phyloP scores from a whole-genome alignment of 2,888 invertebrate species.

The Caenorhabditis imperialis region DNA sequence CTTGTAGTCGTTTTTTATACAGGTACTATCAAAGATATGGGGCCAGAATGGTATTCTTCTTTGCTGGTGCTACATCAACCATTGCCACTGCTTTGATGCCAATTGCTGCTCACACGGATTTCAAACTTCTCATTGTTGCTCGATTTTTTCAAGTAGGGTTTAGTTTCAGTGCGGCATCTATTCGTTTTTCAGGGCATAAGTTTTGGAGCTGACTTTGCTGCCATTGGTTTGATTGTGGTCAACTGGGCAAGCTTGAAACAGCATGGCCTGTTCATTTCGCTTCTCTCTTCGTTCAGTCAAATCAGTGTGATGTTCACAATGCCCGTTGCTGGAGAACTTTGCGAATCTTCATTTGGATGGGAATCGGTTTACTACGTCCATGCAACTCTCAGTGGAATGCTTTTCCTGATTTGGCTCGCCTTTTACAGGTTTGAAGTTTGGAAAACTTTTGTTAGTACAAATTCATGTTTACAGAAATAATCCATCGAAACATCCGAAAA shows the following conservation, averaged over 20 bases:
- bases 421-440: constrained; percentile 56
- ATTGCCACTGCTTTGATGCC: constrained; percentile 70
- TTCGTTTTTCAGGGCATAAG: constrained; percentile 63
- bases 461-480: constrained; percentile 54
- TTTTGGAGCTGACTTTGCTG: constrained; percentile 75
- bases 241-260: constrained; percentile 73
- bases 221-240: constrained; percentile 72
- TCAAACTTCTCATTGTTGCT: constrained; percentile 59
- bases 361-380: constrained; percentile 67
- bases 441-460: neutral
- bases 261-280: constrained; percentile 73
- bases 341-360: constrained; percentile 68
- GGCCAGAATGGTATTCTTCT: constrained; percentile 69
- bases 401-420: constrained; percentile 61
- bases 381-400: constrained; percentile 55
- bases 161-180: neutral
- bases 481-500: constrained; percentile 63
- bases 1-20: constrained; percentile 2
- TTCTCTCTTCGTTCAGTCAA: constrained; percentile 74
- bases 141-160: constrained; percentile 71
- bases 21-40: constrained; percentile 70
- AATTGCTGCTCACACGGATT: constrained; percentile 52
- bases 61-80: constrained; percentile 68
- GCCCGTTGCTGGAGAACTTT: constrained; percentile 71
- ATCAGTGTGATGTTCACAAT: constrained; percentile 75